phyloP scores from a whole-genome alignment of 2,113 vertebrate species.

The Larimichthys polyactis region DNA sequence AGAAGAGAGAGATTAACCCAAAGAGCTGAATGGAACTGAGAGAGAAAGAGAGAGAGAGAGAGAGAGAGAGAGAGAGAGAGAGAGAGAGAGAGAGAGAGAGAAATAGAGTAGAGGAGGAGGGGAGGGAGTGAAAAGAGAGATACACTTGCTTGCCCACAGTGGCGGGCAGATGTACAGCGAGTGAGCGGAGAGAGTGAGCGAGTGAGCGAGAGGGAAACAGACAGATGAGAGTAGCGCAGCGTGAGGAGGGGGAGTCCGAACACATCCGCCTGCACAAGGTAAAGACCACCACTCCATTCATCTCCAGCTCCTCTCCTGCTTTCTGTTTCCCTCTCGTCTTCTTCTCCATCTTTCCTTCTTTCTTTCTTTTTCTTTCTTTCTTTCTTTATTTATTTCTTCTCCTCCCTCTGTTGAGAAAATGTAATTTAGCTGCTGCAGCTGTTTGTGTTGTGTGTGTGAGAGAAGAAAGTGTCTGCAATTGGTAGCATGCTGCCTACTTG shows the following conservation, averaged over 20 bases:
- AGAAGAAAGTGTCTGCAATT: slow-evolving; percentile 23
- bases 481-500: background rate
- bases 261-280: slow-evolving; percentile 45
- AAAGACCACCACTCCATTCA: slow-evolving; percentile 31
- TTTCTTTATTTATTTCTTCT: background rate
- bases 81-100: background rate
- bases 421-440: slow-evolving; percentile 26
- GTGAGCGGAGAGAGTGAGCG: background rate
- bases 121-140: slow-evolving; percentile 4
- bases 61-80: slow-evolving; percentile 10
- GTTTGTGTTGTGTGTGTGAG: slow-evolving; percentile 9
- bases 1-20: background rate
- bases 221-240: slow-evolving; percentile 39
- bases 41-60: slow-evolving; percentile 4
- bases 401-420: slow-evolving; percentile 14
- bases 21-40: background rate
- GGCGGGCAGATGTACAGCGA: slow-evolving; percentile 30
- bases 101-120: background rate
- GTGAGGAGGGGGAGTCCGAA: slow-evolving; percentile 22
- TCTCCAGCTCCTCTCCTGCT: background rate
- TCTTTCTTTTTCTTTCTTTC: background rate
- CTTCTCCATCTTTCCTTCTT: background rate
- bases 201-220: slow-evolving; percentile 7
- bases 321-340: background rate
- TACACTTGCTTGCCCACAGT: slow-evolving; percentile 14